Conservation (phyloP, 2,113 vertebrate genomes). For the Podarcis cretensis region DNA sequence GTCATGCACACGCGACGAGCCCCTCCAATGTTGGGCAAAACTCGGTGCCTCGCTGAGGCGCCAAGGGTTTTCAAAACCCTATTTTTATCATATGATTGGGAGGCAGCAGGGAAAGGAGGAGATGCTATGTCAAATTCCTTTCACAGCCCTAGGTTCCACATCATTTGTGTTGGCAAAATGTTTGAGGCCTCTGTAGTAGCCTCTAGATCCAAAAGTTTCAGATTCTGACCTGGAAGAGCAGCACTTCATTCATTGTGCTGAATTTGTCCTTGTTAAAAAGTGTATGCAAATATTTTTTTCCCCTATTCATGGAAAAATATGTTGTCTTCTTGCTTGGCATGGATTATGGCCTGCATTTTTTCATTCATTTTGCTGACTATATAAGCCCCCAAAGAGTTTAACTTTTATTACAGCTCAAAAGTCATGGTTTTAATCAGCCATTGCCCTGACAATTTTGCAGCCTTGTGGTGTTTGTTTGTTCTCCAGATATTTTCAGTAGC, state of each 20-base stretch:
- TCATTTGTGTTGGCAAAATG: neutral
- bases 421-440: constrained; percentile 17
- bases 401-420: constrained; percentile 10
- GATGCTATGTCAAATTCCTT: too few species aligned
- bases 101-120: too few species aligned
- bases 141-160: neutral
- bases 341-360: neutral
- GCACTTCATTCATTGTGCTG: too few species aligned
- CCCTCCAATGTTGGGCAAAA: too few species aligned
- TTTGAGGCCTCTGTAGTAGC: neutral
- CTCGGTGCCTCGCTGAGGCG: too few species aligned
- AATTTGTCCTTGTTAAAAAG: neutral
- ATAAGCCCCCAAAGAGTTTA: neutral
- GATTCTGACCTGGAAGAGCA: neutral
- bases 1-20: too few species aligned
- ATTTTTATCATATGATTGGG: too few species aligned
- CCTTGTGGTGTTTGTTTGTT: neutral
- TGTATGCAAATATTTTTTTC: neutral
- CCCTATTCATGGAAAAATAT: neutral
- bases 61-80: too few species aligned
- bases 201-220: neutral
- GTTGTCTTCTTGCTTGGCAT: neutral
- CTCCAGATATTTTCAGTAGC: constrained; percentile 14
- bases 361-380: neutral
- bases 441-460: constrained; percentile 4